Evolutionary conservation across 2,113 vertebrate genomes (phyloP).

Genomic region (Rhynchopsitta pachyrhyncha): DNA sequence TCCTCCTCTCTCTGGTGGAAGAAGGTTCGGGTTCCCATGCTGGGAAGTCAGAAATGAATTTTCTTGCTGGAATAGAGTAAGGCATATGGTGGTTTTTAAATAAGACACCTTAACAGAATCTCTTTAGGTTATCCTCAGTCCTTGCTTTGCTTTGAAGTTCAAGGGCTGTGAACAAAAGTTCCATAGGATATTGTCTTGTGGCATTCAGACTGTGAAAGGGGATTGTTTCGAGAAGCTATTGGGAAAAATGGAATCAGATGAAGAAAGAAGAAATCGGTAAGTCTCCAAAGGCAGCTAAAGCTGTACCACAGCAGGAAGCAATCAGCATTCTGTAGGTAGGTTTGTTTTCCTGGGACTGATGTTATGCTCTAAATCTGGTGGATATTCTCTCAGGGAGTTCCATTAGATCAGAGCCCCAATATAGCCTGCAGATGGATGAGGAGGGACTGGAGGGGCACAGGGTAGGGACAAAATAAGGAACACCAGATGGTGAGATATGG

Average conservation of each 20-base stretch:
- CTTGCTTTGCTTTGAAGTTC: neutral
- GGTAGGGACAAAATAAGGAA: neutral
- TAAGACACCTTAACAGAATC: neutral
- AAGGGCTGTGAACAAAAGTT: neutral
- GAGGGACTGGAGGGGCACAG: neutral
- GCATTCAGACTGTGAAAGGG: neutral
- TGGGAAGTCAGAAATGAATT: neutral
- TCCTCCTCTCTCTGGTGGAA: constrained; percentile 71
- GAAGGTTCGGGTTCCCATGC: constrained; percentile 58
- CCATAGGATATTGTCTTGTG: neutral
- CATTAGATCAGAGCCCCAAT: constrained; percentile 9
- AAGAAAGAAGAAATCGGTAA: neutral
- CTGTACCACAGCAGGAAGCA: neutral
- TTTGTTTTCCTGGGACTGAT: neutral
- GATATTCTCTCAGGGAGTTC: neutral
- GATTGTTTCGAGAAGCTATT: neutral
- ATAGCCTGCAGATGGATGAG: neutral
- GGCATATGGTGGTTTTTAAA: neutral
- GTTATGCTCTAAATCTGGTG: neutral
- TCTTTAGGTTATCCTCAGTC: neutral
- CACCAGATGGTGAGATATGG: neutral
- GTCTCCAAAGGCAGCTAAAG: neutral
- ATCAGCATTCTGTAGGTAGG: neutral
- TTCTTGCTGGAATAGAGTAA: neutral
- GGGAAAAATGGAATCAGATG: neutral